phyloP scores from a whole-genome alignment of 1,140 invertebrate genomes.

The Trachymyrmex cornetzi region DNA sequence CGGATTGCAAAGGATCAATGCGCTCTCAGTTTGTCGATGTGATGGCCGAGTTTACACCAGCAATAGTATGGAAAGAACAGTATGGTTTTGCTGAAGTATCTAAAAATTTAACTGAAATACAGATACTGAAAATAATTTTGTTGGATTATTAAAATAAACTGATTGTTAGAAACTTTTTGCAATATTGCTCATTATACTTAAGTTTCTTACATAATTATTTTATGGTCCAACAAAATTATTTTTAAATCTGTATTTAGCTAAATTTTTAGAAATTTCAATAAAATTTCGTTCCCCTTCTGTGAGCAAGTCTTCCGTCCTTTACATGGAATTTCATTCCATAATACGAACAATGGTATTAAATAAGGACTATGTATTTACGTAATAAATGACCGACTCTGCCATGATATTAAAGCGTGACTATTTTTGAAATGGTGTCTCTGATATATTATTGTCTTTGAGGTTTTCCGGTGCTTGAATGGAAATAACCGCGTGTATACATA shows the following conservation, averaged over 20 bases:
- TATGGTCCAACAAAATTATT: too few relatives aligned
- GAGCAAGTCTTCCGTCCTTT: background rate
- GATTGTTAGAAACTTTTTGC: too few relatives aligned
- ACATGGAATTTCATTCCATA: background rate
- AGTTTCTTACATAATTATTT: too few relatives aligned
- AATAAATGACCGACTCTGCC: background rate
- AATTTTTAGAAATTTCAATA: too few relatives aligned
- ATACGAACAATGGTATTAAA: conserved; percentile 12
- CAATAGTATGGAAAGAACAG: background rate
- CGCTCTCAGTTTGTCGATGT: background rate
- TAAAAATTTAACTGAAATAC: too few relatives aligned
- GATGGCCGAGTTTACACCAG: conserved; percentile 24
- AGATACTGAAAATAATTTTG: too few relatives aligned
- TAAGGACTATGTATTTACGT: background rate
- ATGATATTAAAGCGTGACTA: conserved; percentile 9
- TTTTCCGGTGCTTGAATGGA: conserved; percentile 19
- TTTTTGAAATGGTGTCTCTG: background rate
- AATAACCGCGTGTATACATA: background rate
- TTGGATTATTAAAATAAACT: too few relatives aligned
- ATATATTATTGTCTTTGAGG: conserved; percentile 22
- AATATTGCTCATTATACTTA: too few relatives aligned
- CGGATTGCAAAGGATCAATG: conserved; percentile 21
- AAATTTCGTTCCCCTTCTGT: too few relatives aligned
- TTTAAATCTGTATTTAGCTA: too few relatives aligned
- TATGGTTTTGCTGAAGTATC: too few relatives aligned